Evolutionary conservation across 2,113 vertebrate genomes (phyloP).

Genomic region (Burhinus bistriatus): DNA sequence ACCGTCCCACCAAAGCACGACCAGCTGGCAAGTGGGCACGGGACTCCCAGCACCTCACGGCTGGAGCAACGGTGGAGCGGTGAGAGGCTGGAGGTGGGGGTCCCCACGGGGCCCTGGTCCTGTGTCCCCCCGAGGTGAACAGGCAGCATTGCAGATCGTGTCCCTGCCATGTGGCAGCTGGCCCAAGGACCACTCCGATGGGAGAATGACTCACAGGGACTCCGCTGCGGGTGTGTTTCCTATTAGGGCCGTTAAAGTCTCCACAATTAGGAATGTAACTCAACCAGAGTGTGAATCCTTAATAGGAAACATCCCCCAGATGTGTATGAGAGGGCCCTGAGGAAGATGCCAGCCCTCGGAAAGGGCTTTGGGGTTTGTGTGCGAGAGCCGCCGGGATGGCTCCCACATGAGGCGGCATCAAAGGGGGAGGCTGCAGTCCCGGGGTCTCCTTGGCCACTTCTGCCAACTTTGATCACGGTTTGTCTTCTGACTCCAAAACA

Average conservation of each 20-base stretch:
- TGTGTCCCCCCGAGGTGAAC: fast-evolving
- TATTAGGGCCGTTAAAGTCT: slow-evolving; percentile 64
- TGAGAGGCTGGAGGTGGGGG: background rate
- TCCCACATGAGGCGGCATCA: slow-evolving; percentile 62
- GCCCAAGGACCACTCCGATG: background rate
- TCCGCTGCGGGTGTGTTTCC: slow-evolving; percentile 56
- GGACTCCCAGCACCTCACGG: fast-evolving
- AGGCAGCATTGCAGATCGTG: background rate
- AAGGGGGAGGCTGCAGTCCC: slow-evolving; percentile 14
- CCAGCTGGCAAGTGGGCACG: fast-evolving
- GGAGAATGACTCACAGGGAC: slow-evolving; percentile 42
- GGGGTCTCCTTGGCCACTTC: slow-evolving; percentile 41
- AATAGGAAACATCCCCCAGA: slow-evolving; percentile 64
- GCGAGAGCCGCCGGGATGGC: slow-evolving; percentile 34
- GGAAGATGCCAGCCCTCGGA: slow-evolving; percentile 49
- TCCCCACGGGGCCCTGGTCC: fast-evolving
- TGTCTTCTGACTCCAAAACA: slow-evolving; percentile 27
- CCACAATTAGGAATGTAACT: slow-evolving; percentile 67
- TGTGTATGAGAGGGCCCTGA: slow-evolving; percentile 20
- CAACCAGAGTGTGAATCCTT: slow-evolving; percentile 72
- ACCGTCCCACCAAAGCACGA: fast-evolving
- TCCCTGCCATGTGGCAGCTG: slow-evolving; percentile 16
- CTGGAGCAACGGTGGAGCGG: fast-evolving
- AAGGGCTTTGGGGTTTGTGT: background rate
- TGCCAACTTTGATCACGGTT: slow-evolving; percentile 64